These are phyloP conservation scores for Bufo bufo DNA, from an alignment of 2,113 vertebrate species.

Conservation along the genomic window DNA sequence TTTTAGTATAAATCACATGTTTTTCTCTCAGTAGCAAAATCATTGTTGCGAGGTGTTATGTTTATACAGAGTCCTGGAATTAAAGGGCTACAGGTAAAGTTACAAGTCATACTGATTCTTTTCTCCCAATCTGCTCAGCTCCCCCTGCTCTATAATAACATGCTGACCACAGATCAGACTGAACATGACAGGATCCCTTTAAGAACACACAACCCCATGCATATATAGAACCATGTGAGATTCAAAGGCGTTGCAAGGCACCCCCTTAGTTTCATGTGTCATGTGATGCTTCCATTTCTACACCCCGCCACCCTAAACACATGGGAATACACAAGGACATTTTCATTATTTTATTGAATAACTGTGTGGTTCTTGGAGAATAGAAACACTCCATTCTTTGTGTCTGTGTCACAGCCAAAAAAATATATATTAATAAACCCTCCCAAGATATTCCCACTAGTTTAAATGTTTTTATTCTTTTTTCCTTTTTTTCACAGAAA, in stretches of 20 bases:
- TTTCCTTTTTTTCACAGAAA: slow-evolving; percentile 67
- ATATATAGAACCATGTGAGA: background rate
- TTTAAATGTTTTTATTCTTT: slow-evolving; percentile 55
- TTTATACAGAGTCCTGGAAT: too few species aligned
- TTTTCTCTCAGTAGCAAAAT: too few species aligned
- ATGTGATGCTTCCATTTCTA: background rate
- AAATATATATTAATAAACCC: slow-evolving; percentile 70
- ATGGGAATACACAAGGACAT: background rate
- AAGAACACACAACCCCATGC: background rate
- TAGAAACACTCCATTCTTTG: slow-evolving; percentile 71
- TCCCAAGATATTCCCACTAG: slow-evolving; percentile 63
- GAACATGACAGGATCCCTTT: background rate
- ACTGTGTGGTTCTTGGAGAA: slow-evolving; percentile 63
- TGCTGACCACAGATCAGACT: too few species aligned
- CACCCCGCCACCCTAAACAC: background rate
- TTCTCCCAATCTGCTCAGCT: too few species aligned
- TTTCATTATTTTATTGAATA: slow-evolving; percentile 77
- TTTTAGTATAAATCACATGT: too few species aligned
- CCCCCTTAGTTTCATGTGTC: too few species aligned
- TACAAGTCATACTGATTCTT: too few species aligned
- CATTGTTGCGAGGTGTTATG: too few species aligned
- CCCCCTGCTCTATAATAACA: too few species aligned
- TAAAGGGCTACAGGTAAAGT: too few species aligned
- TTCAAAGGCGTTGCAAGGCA: background rate
- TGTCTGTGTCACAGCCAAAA: slow-evolving; percentile 74